phyloP scores from a whole-genome alignment of 2,113 vertebrate species.

The Melanerpes aurifrons region DNA sequence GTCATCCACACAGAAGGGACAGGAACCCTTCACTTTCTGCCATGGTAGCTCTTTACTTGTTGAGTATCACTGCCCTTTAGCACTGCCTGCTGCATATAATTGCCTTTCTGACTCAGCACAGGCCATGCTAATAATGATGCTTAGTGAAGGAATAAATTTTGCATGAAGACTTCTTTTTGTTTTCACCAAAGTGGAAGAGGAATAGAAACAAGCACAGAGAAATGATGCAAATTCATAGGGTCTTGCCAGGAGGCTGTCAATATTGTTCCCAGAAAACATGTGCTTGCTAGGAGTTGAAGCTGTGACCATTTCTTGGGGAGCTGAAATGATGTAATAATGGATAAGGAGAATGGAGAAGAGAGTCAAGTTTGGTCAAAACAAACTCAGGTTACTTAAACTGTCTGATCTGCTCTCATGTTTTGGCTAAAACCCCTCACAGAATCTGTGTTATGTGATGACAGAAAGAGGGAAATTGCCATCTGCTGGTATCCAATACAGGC shows the following conservation, averaged over 20 bases:
- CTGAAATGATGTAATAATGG: background rate
- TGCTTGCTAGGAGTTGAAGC: background rate
- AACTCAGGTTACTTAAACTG: background rate
- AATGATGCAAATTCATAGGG: accelerated
- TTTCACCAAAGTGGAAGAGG: background rate
- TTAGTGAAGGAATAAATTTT: background rate
- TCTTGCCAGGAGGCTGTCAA: background rate
- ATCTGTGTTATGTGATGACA: slow-evolving; percentile 15
- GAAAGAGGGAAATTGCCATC: slow-evolving; percentile 55
- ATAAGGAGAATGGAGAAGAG: background rate
- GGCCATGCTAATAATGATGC: accelerated
- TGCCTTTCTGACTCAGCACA: background rate
- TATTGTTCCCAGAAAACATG: background rate
- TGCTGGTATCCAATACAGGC: slow-evolving; percentile 29
- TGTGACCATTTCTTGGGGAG: background rate
- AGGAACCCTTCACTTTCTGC: background rate
- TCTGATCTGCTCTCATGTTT: slow-evolving; percentile 14
- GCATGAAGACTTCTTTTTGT: background rate
- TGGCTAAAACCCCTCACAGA: slow-evolving; percentile 1
- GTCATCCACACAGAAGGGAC: accelerated
- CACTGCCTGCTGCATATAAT: background rate
- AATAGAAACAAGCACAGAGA: background rate
- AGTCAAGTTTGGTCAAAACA: background rate
- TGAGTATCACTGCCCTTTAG: accelerated
- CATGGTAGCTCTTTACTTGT: background rate